These are phyloP conservation scores for Pyrgilauda ruficollis DNA, from an alignment of 2,113 vertebrate genomes.

Conservation along the genomic window DNA sequence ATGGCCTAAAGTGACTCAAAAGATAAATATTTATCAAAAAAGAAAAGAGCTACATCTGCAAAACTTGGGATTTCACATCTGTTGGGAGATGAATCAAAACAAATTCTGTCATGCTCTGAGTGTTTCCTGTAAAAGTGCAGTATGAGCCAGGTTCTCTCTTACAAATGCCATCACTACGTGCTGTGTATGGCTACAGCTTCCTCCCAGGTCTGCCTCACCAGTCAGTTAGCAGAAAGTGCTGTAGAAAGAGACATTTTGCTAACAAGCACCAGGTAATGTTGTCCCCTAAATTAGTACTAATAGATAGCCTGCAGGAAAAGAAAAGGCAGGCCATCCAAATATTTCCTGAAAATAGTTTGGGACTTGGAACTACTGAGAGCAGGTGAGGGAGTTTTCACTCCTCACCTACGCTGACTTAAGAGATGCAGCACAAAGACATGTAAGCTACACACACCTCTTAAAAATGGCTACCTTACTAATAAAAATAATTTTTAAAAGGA, in stretches of 20 bases:
- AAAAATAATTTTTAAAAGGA: not conserved
- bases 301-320: not conserved
- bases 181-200: not conserved
- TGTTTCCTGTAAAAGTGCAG: not conserved
- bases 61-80: not conserved
- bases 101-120: not conserved
- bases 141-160: not conserved
- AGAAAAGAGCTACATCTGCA: not conserved
- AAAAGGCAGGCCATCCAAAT: not conserved
- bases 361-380: not conserved
- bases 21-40: slow-evolving; percentile 1
- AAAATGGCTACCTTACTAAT: not conserved
- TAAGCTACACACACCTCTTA: not conserved
- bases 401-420: not conserved
- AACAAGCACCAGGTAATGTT: not conserved
- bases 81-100: slow-evolving; percentile 9
- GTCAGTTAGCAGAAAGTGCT: not conserved
- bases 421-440: not conserved
- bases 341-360: not conserved
- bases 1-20: not conserved
- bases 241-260: not conserved
- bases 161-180: not conserved
- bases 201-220: not conserved
- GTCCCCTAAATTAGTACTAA: not conserved
- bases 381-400: not conserved